These are phyloP conservation scores for Sebastes steindachneri DNA, from an alignment of 2,797 vertebrate species.

Conservation along the genomic window DNA sequence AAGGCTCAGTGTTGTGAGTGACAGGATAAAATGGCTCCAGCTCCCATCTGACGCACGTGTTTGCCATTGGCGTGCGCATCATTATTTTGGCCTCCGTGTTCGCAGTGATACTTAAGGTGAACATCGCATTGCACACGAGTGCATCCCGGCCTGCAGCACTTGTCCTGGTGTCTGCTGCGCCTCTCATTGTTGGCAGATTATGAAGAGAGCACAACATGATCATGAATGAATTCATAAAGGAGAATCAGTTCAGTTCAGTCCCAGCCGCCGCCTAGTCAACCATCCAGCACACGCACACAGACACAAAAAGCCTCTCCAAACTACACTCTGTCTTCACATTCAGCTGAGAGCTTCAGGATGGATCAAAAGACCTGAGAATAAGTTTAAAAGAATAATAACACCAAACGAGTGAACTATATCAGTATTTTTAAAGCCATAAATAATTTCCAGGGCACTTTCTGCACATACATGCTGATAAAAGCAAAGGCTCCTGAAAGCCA, in stretches of 20 bases:
- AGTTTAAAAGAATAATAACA: constrained; percentile 72
- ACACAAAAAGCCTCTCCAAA: constrained; percentile 25
- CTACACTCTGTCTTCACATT: constrained; percentile 44
- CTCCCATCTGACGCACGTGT: constrained; percentile 37
- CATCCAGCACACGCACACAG: constrained; percentile 9
- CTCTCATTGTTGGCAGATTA: constrained; percentile 32
- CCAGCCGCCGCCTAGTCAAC: constrained; percentile 20
- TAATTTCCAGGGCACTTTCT: constrained; percentile 77
- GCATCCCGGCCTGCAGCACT: constrained; percentile 19
- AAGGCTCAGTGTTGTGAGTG: constrained; percentile 41
- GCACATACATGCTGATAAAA: constrained; percentile 80
- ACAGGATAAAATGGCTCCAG: constrained; percentile 44
- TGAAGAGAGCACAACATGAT: constrained; percentile 26
- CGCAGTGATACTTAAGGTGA: constrained; percentile 26
- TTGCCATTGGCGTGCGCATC: constrained; percentile 42
- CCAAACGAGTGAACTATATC: constrained; percentile 64
- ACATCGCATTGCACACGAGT: constrained; percentile 14
- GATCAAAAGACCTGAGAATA: constrained; percentile 64
- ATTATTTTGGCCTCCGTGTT: constrained; percentile 32
- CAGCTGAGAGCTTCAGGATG: constrained; percentile 50
- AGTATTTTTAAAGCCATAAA: constrained; percentile 82
- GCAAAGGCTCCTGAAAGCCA: constrained; percentile 67
- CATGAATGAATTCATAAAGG: constrained; percentile 52
- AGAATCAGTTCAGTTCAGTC: constrained; percentile 46
- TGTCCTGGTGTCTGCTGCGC: constrained; percentile 12